These are phyloP conservation scores for Dexiosoma caninum DNA, from an alignment of 2,888 invertebrate species.

Conservation along the genomic window DNA sequence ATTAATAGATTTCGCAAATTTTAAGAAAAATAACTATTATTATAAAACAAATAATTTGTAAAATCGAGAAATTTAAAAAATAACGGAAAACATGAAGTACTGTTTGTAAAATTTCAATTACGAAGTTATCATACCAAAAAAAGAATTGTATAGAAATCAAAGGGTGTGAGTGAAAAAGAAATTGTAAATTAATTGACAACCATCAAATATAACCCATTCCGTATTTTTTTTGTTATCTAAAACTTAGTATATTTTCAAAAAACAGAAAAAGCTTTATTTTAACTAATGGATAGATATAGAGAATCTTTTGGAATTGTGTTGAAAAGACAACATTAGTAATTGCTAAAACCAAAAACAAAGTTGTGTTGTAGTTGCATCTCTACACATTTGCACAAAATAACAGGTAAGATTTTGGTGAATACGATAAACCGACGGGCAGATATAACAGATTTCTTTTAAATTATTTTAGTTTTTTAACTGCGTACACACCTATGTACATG, in stretches of 20 bases:
- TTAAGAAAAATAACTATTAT: background rate
- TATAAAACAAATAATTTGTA: background rate
- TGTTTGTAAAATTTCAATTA: constrained; percentile 17
- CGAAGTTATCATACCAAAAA: constrained; percentile 50
- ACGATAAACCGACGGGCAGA: constrained; percentile 11
- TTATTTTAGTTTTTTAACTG: constrained; percentile 6
- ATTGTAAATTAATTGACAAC: constrained; percentile 36
- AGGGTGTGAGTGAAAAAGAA: constrained; percentile 45
- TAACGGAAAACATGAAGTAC: background rate
- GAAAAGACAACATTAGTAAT: constrained; percentile 5
- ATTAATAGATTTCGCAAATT: background rate
- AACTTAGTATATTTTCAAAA: background rate
- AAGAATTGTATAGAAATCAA: constrained; percentile 4
- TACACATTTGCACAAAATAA: constrained; percentile 36
- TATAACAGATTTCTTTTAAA: constrained; percentile 10
- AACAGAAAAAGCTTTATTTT: background rate
- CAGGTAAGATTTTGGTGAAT: constrained; percentile 27
- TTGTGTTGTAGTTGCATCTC: background rate
- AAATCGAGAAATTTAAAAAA: constrained; percentile 2
- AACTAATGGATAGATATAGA: constrained; percentile 36
- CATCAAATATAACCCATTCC: constrained; percentile 43
- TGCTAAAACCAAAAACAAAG: background rate
- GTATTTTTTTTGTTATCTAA: constrained; percentile 10
- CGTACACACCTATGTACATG: background rate
- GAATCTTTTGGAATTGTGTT: background rate